phyloP scores from a whole-genome alignment of 2,888 invertebrate species.

The Nemurella pictetii region DNA sequence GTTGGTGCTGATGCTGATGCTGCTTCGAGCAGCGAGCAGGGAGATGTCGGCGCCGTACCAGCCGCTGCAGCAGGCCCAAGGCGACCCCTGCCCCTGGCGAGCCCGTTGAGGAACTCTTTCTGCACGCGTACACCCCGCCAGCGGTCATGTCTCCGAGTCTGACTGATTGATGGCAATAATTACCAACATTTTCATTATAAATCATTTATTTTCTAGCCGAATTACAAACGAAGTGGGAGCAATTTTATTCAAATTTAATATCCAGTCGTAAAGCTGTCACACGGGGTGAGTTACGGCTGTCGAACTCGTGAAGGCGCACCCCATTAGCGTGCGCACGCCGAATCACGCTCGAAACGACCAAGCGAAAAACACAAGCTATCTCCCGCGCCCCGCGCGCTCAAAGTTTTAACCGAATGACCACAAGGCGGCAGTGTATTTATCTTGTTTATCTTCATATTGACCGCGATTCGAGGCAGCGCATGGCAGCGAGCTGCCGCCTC shows the following conservation, averaged over 20 bases:
- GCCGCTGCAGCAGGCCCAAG: too few species aligned
- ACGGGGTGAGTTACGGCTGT: not conserved
- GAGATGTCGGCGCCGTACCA: not conserved
- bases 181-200: not conserved
- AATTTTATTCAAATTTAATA: not conserved
- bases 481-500: not conserved
- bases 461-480: not conserved
- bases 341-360: too few species aligned
- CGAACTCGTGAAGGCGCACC: not conserved
- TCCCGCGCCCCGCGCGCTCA: not conserved
- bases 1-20: not conserved
- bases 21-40: too few species aligned
- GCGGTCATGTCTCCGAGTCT: not conserved
- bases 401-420: not conserved
- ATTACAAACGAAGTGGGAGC: not conserved
- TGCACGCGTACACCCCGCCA: not conserved
- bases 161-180: not conserved
- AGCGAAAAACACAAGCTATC: too few species aligned
- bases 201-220: not conserved
- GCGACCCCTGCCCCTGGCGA: too few species aligned
- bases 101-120: too few species aligned
- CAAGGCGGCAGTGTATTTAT: not conserved
- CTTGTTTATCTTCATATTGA: not conserved
- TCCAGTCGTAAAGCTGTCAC: not conserved
- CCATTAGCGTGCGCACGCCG: not conserved